These are phyloP conservation scores for Drosophila eohydei DNA, from an alignment of 2,888 invertebrate species.

Conservation along the genomic window DNA sequence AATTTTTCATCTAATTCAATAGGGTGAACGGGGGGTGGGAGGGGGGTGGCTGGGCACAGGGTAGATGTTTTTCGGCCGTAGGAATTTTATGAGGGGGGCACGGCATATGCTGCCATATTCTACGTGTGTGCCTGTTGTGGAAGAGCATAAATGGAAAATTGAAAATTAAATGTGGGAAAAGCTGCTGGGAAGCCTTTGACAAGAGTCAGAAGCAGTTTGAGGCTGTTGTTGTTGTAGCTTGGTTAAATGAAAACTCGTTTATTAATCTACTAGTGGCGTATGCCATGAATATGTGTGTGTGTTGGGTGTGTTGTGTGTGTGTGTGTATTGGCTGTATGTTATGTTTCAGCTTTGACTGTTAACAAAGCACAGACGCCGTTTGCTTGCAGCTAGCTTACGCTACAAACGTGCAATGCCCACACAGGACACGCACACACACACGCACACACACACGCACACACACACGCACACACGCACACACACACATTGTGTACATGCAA, in stretches of 20 bases:
- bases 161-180: conserved; percentile 58
- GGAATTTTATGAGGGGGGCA: conserved; percentile 8
- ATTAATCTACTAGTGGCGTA: conserved; percentile 38
- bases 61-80: conserved; percentile 3
- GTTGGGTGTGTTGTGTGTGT: background rate
- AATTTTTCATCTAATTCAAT: conserved; percentile 67
- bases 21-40: conserved; percentile 9
- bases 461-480: conserved; percentile 8
- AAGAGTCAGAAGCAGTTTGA: conserved; percentile 25
- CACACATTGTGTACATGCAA: conserved; percentile 33
- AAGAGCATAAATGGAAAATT: conserved; percentile 64
- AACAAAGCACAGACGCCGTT: conserved; percentile 37
- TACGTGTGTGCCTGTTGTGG: conserved; percentile 10
- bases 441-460: conserved; percentile 7
- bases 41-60: background rate
- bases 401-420: conserved; percentile 5
- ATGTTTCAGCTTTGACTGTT: conserved; percentile 22
- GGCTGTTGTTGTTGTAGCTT: conserved; percentile 20
- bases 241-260: conserved; percentile 58
- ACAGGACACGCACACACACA: conserved; percentile 6
- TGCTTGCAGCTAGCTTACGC: conserved; percentile 1
- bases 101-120: conserved; percentile 18
- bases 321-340: conserved; percentile 2
- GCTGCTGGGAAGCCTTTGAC: conserved; percentile 44
- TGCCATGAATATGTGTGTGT: background rate